A percentile compares a stretch with the other conserved stretches of the same genome.
These are phyloP conservation scores for Euphydryas editha DNA, from an alignment of 2,888 invertebrate genomes.

Conservation along the genomic window DNA sequence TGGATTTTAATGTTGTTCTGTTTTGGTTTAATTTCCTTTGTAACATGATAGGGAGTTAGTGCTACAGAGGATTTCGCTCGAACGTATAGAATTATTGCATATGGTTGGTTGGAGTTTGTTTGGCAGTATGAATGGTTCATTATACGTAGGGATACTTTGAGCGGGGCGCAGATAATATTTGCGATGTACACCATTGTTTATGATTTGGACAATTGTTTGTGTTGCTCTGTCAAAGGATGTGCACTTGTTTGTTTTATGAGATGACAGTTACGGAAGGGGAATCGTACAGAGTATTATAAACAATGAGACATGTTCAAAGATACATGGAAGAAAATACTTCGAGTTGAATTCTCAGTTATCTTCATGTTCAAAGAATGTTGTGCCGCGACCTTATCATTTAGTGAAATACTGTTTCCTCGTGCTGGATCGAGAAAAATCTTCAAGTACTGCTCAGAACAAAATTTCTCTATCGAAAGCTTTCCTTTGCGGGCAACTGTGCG, in stretches of 20 bases:
- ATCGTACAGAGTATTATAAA: conserved; percentile 53
- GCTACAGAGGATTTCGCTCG: conserved; percentile 56
- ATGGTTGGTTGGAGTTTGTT: conserved; percentile 83
- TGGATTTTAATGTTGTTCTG: conserved; percentile 73
- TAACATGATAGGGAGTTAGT: conserved; percentile 66
- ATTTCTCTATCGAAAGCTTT: conserved; percentile 62
- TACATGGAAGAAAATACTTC: conserved; percentile 28
- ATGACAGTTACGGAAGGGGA: conserved; percentile 54
- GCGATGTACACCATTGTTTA: conserved; percentile 82
- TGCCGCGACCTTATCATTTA: conserved; percentile 28
- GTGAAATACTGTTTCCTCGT: conserved; percentile 39
- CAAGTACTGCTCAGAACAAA: conserved; percentile 57
- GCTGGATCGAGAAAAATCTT: conserved; percentile 48
- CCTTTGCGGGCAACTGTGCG: conserved; percentile 64
- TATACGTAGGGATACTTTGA: conserved; percentile 79
- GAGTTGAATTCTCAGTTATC: conserved; percentile 14
- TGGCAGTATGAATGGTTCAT: conserved; percentile 82
- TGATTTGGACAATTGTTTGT: conserved; percentile 83
- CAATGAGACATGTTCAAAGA: conserved; percentile 50
- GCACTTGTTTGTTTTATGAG: conserved; percentile 76
- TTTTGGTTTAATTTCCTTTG: conserved; percentile 76
- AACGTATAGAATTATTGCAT: conserved; percentile 79
- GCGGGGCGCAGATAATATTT: conserved; percentile 76
- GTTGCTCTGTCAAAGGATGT: conserved; percentile 80
- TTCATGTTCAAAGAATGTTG: conserved; percentile 21